These are phyloP conservation scores for Ennomos fuscantarius DNA, from an alignment of 2,888 invertebrate species.

Conservation along the genomic window DNA sequence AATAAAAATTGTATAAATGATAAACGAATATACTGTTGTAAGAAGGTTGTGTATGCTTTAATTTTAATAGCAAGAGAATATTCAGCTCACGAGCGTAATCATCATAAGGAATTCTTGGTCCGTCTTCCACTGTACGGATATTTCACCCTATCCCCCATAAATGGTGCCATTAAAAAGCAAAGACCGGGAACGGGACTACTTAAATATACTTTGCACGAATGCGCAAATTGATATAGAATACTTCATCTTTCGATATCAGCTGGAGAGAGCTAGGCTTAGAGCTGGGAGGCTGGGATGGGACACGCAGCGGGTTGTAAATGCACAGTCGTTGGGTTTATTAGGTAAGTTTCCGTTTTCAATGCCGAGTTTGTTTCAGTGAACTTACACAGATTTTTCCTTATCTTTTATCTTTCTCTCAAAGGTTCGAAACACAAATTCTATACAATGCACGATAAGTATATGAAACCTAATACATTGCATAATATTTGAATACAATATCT, in stretches of 20 bases:
- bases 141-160: constrained; percentile 68
- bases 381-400: too few relatives aligned
- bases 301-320: constrained; percentile 40
- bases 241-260: constrained; percentile 71
- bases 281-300: constrained; percentile 42
- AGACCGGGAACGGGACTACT: constrained; percentile 68
- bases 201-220: constrained; percentile 80
- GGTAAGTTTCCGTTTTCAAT: constrained; percentile 17
- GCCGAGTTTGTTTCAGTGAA: not conserved
- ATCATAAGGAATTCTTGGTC: constrained; percentile 62
- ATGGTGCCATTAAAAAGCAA: constrained; percentile 77
- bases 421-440: too few relatives aligned
- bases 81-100: constrained; percentile 59
- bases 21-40: constrained; percentile 42
- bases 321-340: constrained; percentile 16
- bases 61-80: constrained; percentile 50
- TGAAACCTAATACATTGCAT: too few relatives aligned
- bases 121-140: constrained; percentile 67
- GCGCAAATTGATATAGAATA: constrained; percentile 82
- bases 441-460: too few relatives aligned
- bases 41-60: constrained; percentile 28
- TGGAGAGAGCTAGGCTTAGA: constrained; percentile 41
- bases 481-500: too few relatives aligned
- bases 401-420: too few relatives aligned
- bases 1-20: constrained; percentile 24